These are phyloP conservation scores for Rhodophaea formosa DNA, from an alignment of 2,888 invertebrate species.

Conservation along the genomic window DNA sequence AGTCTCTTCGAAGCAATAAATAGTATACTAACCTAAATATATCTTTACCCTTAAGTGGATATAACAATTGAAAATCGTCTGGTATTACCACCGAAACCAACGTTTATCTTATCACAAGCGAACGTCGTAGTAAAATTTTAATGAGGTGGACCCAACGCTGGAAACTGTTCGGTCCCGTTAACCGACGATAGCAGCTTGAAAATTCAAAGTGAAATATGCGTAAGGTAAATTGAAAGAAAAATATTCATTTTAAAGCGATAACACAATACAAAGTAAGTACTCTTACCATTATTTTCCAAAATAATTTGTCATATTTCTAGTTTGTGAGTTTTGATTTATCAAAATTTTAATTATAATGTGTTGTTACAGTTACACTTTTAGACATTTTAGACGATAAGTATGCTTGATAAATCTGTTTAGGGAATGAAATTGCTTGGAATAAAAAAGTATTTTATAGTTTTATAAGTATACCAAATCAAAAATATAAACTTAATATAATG, in stretches of 20 bases:
- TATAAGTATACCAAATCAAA: too few species aligned
- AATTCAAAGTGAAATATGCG: conserved; percentile 41
- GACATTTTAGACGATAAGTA: too few species aligned
- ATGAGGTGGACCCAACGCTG: conserved; percentile 50
- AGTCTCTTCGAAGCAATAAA: conserved; percentile 4
- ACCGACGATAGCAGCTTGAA: conserved; percentile 54
- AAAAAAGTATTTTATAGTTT: too few species aligned
- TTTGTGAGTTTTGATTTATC: too few species aligned
- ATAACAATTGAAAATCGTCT: conserved; percentile 29
- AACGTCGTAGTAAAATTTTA: conserved; percentile 63
- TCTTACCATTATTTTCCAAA: background rate
- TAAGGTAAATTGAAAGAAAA: too few species aligned
- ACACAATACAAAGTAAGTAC: background rate
- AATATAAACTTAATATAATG: too few species aligned
- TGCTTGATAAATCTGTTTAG: too few species aligned
- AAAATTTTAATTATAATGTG: too few species aligned
- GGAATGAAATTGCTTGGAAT: too few species aligned
- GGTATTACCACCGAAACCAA: conserved; percentile 37
- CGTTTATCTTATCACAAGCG: conserved; percentile 52
- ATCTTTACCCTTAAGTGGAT: background rate
- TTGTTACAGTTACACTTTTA: too few species aligned
- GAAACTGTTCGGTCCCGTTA: conserved; percentile 48
- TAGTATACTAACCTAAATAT: background rate
- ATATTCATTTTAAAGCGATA: background rate
- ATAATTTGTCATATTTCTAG: background rate